A percentile compares a stretch with the other conserved stretches of the same genome.
phyloP scores from a whole-genome alignment of 1,140 invertebrate genomes.

The Drosophila sturtevanti region DNA sequence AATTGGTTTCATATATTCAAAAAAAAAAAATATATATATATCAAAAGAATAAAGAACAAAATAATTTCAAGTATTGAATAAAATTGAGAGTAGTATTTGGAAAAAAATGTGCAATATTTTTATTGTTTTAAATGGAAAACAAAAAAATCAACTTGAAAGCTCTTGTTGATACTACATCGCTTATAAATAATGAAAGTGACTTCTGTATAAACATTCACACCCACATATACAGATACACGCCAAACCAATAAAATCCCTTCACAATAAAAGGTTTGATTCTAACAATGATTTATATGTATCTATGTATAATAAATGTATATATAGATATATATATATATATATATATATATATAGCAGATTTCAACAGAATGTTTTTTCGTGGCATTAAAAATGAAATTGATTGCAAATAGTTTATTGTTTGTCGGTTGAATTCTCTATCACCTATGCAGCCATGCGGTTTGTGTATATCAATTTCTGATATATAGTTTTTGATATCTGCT shows the following conservation, averaged over 20 bases:
- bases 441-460: neutral
- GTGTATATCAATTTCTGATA: neutral
- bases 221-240: neutral
- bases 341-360: too few relatives aligned
- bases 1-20: too few relatives aligned
- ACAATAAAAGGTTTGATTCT: neutral
- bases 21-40: too few relatives aligned
- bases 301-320: too few relatives aligned
- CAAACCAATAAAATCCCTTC: neutral
- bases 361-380: neutral
- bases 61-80: too few relatives aligned
- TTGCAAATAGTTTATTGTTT: slow-evolving; percentile 15
- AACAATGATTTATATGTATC: neutral
- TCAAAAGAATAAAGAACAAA: too few relatives aligned
- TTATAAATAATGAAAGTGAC: too few relatives aligned
- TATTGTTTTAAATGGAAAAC: neutral
- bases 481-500: slow-evolving; percentile 1
- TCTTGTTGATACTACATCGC: neutral
- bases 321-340: neutral
- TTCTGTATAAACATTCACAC: neutral
- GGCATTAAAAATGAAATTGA: slow-evolving; percentile 15
- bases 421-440: slow-evolving; percentile 3
- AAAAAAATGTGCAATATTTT: neutral
- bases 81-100: neutral
- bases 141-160: neutral